Evolutionary conservation across 2,888 invertebrate species (phyloP).

Genomic region (Epistrophe grossulariae): DNA sequence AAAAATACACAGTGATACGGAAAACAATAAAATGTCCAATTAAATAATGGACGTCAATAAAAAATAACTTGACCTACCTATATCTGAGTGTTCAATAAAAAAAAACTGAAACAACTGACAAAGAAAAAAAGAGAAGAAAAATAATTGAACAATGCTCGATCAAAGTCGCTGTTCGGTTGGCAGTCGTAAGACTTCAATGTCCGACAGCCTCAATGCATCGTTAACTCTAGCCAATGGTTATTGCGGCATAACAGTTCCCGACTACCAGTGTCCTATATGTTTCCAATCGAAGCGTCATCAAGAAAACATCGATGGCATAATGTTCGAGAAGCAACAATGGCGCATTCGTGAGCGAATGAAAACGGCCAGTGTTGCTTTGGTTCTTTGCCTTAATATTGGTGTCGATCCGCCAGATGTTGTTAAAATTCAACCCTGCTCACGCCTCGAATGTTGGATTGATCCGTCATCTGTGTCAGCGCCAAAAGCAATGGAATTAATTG

Average conservation of each 20-base stretch:
- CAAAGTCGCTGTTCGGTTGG: constrained; percentile 46
- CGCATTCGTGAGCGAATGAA: constrained; percentile 99
- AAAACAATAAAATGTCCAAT: constrained; percentile 11
- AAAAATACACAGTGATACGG: constrained; percentile 5
- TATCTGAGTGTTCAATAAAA: constrained; percentile 19
- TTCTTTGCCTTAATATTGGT: constrained; percentile 98
- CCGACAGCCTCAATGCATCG: constrained; percentile 76
- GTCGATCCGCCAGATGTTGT: constrained; percentile 99
- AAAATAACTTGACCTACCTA: background rate
- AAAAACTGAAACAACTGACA: background rate
- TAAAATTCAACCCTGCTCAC: constrained; percentile 98
- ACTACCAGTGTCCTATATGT: constrained; percentile 79
- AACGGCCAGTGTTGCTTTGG: constrained; percentile 98
- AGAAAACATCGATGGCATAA: constrained; percentile 88
- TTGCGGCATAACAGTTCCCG: constrained; percentile 74
- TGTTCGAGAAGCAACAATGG: constrained; percentile 91
- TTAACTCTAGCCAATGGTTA: constrained; percentile 77
- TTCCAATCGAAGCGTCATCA: constrained; percentile 85
- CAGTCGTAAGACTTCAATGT: constrained; percentile 78
- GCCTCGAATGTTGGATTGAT: constrained; percentile 98
- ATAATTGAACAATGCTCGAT: constrained; percentile 52
- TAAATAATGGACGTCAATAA: constrained; percentile 3
- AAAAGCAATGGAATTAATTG: constrained; percentile 97
- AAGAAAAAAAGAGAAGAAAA: constrained; percentile 14
- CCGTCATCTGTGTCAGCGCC: constrained; percentile 94